Evolutionary conservation across 2,797 vertebrate species (phyloP).

Genomic region (Perodicticus potto): DNA sequence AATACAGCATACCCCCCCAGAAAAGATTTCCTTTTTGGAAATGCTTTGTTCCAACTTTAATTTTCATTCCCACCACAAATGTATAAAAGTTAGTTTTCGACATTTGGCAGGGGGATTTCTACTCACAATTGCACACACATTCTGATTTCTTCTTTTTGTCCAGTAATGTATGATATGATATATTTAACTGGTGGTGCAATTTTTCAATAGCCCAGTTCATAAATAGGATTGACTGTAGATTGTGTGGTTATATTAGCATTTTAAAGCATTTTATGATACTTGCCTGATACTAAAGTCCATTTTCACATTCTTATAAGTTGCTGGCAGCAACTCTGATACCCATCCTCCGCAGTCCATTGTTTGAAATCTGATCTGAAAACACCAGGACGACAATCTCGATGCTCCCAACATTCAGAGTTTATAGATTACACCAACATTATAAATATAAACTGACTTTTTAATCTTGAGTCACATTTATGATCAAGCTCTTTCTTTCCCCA

Average conservation of each 20-base stretch:
- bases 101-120: neutral
- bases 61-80: neutral
- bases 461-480: neutral
- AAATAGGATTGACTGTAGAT: neutral
- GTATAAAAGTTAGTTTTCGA: neutral
- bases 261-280: neutral
- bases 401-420: neutral
- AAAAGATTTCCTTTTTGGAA: neutral
- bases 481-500: neutral
- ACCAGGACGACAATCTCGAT: neutral
- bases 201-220: neutral
- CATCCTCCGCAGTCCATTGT: neutral
- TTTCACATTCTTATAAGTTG: neutral
- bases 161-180: neutral
- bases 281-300: neutral
- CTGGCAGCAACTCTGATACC: neutral
- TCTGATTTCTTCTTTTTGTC: neutral
- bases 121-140: accelerated
- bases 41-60: neutral
- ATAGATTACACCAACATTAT: neutral
- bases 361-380: neutral
- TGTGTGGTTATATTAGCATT: neutral
- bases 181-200: accelerated
- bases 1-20: too few relatives aligned
- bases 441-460: neutral